These are phyloP conservation scores for Zaprionus taronus DNA, from an alignment of 1,140 invertebrate species.

Conservation along the genomic window DNA sequence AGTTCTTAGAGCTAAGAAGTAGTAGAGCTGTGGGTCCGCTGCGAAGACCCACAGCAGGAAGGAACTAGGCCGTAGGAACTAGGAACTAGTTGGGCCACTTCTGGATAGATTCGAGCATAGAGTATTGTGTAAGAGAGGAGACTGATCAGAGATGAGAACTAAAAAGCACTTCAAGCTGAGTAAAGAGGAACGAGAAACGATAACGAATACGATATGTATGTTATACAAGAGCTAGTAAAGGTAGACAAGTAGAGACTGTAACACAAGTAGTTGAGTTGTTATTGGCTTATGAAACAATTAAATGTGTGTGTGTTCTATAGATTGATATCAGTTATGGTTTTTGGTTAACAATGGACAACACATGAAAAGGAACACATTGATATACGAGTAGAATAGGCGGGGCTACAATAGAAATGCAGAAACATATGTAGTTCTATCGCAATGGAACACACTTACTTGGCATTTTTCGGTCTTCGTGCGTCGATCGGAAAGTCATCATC, in stretches of 20 bases:
- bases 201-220: neutral
- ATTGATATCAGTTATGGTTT: constrained; percentile 5
- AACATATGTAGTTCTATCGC: neutral
- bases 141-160: constrained; percentile 14
- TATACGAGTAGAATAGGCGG: neutral
- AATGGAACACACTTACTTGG: constrained; percentile 90
- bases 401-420: neutral
- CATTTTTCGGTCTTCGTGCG: constrained; percentile 89
- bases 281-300: constrained; percentile 1
- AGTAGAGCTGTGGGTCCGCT: constrained; percentile 2
- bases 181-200: constrained; percentile 1
- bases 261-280: constrained; percentile 15
- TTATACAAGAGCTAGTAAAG: neutral
- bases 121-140: constrained; percentile 1
- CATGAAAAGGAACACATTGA: constrained; percentile 21
- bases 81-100: neutral
- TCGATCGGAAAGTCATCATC: constrained; percentile 85
- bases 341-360: constrained; percentile 10
- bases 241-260: constrained; percentile 1
- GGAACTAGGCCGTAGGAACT: neutral
- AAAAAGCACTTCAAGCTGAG: constrained; percentile 12
- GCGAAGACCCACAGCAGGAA: neutral
- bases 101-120: neutral
- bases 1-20: neutral
- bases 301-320: neutral